These are phyloP conservation scores for Phataginus tetradactyla DNA, from an alignment of 2,797 vertebrate genomes.

Conservation along the genomic window DNA sequence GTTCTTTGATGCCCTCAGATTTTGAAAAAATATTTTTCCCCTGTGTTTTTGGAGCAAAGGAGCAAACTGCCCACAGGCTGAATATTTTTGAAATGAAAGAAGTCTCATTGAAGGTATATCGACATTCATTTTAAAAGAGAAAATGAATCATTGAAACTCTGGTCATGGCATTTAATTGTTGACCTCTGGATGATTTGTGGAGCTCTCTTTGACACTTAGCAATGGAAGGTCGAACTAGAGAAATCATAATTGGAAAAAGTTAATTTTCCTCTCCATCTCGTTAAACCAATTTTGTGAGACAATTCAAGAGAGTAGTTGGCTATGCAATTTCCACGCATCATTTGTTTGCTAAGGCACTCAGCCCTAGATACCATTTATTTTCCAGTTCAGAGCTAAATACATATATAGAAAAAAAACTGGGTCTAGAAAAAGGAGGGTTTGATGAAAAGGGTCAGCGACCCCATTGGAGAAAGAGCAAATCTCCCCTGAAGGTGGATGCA, in stretches of 20 bases:
- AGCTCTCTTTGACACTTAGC: constrained; percentile 28
- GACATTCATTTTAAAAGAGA: constrained; percentile 48
- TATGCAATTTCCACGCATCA: constrained; percentile 29
- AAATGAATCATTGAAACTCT: constrained; percentile 48
- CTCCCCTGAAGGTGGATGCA: not conserved
- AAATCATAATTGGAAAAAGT: constrained; percentile 71
- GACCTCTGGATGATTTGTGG: constrained; percentile 37
- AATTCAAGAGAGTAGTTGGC: constrained; percentile 51
- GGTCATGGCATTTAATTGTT: constrained; percentile 22
- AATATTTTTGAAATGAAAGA: constrained; percentile 33
- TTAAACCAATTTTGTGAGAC: constrained; percentile 72
- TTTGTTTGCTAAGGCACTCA: constrained; percentile 65
- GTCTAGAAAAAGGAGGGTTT: constrained; percentile 57
- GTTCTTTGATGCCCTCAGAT: not conserved
- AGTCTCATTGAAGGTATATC: not conserved
- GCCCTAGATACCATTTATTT: constrained; percentile 61
- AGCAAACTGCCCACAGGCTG: not conserved
- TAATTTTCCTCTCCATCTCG: constrained; percentile 59
- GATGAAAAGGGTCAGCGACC: constrained; percentile 37
- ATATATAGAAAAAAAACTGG: not conserved
- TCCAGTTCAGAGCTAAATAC: constrained; percentile 57
- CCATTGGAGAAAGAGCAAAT: constrained; percentile 51
- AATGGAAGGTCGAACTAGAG: constrained; percentile 49
- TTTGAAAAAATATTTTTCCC: not conserved
- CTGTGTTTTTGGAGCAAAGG: constrained; percentile 2